Evolutionary conservation across 53 echinoderm and acorn worm species (phyloP), one percentile per base, ranked within the genome.

Genomic region (Apostichopus leukothele): DNA sequence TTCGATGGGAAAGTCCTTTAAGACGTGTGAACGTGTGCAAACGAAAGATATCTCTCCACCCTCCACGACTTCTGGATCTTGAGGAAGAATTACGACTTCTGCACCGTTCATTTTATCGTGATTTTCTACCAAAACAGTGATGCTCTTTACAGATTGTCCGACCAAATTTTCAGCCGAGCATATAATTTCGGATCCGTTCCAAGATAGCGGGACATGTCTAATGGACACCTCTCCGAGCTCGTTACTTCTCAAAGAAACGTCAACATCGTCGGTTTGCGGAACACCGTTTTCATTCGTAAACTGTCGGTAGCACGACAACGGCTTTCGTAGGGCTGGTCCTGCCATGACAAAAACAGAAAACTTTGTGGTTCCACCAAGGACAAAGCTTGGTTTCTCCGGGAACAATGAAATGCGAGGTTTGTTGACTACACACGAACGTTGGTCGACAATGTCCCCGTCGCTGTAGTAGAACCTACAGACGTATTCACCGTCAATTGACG

Each of bases 391-490:
- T 50, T 50, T 50, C 25, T 9, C 85, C 5, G 85, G 85, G 50
- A 67, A 67, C 13, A 66, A 21, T 12, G 16, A 50, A 12, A 85
- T 27, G 4, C 18, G 25, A 14, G 85, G 85, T 50, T 68, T 85
- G 50, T 85, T 60, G 85, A 85, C 85, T 3, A 60, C 16, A 39
- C 85, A 85, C 5, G 85, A 85, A 12, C 85, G 85, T 85, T 85
- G 85, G 25, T 85, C 85, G 85, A 85, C 85, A 9, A 85, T 85
- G 5, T 85, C 85, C 8, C 85, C 85, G 85, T 85, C 85, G 50
- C 85, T 85, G 23, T 85, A 85, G 27, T 85, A 85, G 16, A 85
- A 85, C 16, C 85, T 57, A 27, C 85, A 85, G 16, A 51, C 67
- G 61, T 85, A 85, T 14, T 66, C 12, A 5, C 25, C 67, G 9